Evolutionary conservation across 2,888 invertebrate genomes (phyloP), one percentile per base, ranked within the genome.

Genomic region (Latrodectus elegans): DNA sequence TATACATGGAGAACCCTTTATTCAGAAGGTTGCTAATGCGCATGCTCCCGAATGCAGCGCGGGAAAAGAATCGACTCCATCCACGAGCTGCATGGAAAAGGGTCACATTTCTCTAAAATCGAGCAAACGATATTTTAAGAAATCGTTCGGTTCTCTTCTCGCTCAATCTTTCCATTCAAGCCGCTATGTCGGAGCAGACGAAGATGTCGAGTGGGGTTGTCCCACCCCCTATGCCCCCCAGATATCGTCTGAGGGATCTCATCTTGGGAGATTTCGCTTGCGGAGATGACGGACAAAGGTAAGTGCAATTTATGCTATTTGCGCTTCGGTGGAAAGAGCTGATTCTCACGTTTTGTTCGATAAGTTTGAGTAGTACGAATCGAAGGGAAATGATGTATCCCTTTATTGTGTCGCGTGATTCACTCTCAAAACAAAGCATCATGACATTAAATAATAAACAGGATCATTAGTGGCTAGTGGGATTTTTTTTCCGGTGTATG

Each of bases 261-360:
- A 94, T 96, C 91, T 93, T 95, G 91, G 96, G 96, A 72, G 96
- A 96, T 92, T 95, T 95, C 92, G 95, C 95, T 17, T 95, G 95
- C 92, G 95, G 94, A 91, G 95, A 95, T 91, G 95, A 95, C 91
- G 95, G 95, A 71, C 95, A 95, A 94, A 95, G 96, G 96, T 96
- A 92, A 93, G 93, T 83, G 81, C 12, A n/a, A 60, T 60, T 60
- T 60, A n/a, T 60, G 12, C n/a, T 12, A 60, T 60, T 60, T 15
- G 60, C 3, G n/a, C 11, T 15, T 60, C 12, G 14, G 60, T 60
- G 60, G 60, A 60, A n/a, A 6, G 60, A 60, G 11, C 14, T 12
- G 60, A 60, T n/a, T 15, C n/a, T n/a, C 60, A 60, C 60, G 60
- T 60, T 60, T 60, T 60, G 60, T 60, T 60, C 60, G 60, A 60